These are phyloP conservation scores for Cybosia mesomella DNA, from an alignment of 2,888 invertebrate species.

Conservation along the genomic window DNA sequence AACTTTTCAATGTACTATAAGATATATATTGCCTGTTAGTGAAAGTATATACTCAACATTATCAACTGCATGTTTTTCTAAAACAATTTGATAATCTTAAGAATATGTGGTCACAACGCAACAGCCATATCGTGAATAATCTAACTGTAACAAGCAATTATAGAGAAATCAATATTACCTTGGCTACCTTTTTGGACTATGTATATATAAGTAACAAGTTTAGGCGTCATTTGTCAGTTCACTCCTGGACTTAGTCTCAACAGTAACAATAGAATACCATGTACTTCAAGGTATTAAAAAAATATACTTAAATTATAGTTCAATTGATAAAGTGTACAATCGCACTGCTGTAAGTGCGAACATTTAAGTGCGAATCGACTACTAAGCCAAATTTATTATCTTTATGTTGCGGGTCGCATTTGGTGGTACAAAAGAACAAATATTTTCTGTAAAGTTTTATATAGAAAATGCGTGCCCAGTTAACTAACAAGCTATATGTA, in stretches of 20 bases:
- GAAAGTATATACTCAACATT: not conserved
- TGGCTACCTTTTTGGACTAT: slow-evolving; percentile 30
- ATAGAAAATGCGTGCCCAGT: too few relatives aligned
- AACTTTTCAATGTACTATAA: too few relatives aligned
- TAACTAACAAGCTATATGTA: too few relatives aligned
- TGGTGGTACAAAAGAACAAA: too few relatives aligned
- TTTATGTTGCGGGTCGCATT: too few relatives aligned
- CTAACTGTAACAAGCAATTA: slow-evolving; percentile 32
- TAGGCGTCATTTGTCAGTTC: slow-evolving; percentile 36
- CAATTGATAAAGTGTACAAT: too few relatives aligned
- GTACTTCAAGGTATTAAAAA: slow-evolving; percentile 41
- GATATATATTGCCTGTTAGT: too few relatives aligned
- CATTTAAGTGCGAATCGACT: too few relatives aligned
- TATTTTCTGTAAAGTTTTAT: too few relatives aligned
- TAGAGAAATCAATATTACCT: slow-evolving; percentile 49
- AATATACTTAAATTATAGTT: too few relatives aligned
- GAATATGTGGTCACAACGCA: slow-evolving; percentile 9
- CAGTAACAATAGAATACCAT: slow-evolving; percentile 27
- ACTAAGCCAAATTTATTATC: too few relatives aligned
- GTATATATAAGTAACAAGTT: slow-evolving; percentile 32
- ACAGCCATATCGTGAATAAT: slow-evolving; percentile 32
- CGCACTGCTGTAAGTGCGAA: too few relatives aligned
- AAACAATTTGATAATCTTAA: not conserved
- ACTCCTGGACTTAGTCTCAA: slow-evolving; percentile 7
- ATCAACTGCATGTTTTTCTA: not conserved